Base-by-base conservation (phyloP, 2,113 vertebrate species). In the Manacus vitellinus region DNA sequence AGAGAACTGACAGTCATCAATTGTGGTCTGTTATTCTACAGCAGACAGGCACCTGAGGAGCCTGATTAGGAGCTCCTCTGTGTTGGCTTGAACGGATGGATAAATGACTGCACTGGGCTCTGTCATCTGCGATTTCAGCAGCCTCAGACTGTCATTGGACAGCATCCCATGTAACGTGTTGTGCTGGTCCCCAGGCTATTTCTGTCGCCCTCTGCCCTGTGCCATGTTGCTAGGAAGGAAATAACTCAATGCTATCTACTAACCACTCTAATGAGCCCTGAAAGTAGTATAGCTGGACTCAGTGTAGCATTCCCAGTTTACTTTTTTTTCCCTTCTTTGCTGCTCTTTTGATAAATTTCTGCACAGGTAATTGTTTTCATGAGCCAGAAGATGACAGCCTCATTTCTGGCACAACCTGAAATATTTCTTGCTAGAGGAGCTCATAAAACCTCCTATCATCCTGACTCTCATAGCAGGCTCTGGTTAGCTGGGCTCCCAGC, bases 11-110 rank as follows among this genome's bases (percentile, higher is more conserved):
- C 93, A 89, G 61, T 91, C 73, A 65, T 43, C 9, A 17, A 54
- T 54, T 78, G 52, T 77, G 67, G 73, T 95, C 88, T 88, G 93
- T 95, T 91, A 91, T 94, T 96, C 89, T 4, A 2, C 78, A 90
- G 82, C 77, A 95, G 97, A 94, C 92, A 97, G 93, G 89, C 61
- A 68, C 59, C 52, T 66, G 95, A 95, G 87, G 91, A 96, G 87
- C 76, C 88, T 94, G 54, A 79, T 96, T 91, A 96, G 94, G 77
- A 78, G 84, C 92, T 51, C 27, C 41, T 55, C 52, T 49, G 27
- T 1, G 1, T 47, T 49, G 31, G 44, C 31, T 52, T 43, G 49
- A 49, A 22, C 3, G 6, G 39, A 46, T 61, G 58, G 76, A 82
- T 78, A 83, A 86, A 85, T 59, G 66, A 61, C 67, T 84, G 73